A percentile compares a stretch with the other conserved stretches of the same genome.
Conservation (phyloP, 2,888 invertebrate genomes). For the Apodemia duryi region DNA sequence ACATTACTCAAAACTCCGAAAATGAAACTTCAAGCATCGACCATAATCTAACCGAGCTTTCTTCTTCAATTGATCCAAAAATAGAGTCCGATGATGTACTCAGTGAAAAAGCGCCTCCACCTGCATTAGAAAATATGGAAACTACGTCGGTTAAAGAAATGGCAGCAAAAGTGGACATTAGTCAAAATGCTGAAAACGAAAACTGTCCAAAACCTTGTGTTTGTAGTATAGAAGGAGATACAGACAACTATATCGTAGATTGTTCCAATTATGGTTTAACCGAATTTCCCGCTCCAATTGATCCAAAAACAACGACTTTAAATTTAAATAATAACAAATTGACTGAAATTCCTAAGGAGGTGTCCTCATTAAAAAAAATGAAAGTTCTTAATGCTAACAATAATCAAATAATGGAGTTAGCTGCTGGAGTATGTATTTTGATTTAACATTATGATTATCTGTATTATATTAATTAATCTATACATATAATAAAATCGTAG, state of each 20-base stretch:
- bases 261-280: constrained; percentile 71
- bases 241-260: constrained; percentile 54
- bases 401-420: constrained; percentile 58
- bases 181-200: neutral
- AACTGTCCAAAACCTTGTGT: constrained; percentile 57
- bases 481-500: no score
- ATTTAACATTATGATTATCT: neutral
- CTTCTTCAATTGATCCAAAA: constrained; percentile 53
- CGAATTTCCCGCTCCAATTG: constrained; percentile 65
- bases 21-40: constrained; percentile 61
- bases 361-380: constrained; percentile 54
- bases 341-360: constrained; percentile 57
- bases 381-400: constrained; percentile 56
- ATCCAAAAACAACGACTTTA: constrained; percentile 53
- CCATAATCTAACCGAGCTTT: constrained; percentile 67
- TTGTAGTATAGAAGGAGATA: constrained; percentile 55
- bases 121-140: constrained; percentile 49
- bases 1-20: constrained; percentile 11
- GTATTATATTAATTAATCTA: no score
- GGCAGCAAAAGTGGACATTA: constrained; percentile 30
- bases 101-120: constrained; percentile 33
- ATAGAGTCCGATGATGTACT: constrained; percentile 37
- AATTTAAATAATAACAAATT: constrained; percentile 65
- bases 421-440: constrained; percentile 54
- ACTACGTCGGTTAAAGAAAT: constrained; percentile 35